Base-by-base conservation (phyloP, 2,113 vertebrate genomes). In the Gorsachius goisagi region DNA sequence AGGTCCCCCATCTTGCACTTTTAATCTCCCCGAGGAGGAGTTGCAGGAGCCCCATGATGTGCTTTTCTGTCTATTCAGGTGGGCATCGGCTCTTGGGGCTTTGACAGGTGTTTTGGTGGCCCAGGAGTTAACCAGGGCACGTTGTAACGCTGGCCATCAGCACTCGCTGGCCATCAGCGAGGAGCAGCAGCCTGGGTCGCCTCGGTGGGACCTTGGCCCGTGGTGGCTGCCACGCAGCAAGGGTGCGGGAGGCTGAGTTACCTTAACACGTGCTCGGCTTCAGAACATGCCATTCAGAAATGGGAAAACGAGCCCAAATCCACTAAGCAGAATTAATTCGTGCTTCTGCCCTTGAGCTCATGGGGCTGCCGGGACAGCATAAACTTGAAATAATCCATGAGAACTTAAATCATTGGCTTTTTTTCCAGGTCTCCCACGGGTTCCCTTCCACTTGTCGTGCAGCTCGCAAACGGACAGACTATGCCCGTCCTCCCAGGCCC, bases 391-490 rank as follows among this genome's bases (percentile, higher is more conserved):
- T 49, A 16, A 52, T 35, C 12, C 44, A 2, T 2, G 5, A 35
- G 41, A 69, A 15, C 50, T 11, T 26, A 24, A 35, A 23, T 2
- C 45, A 16, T 64, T 93, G 21, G 39, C 12, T 44, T 44, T 83
- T 92, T 85, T 75, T 94, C 32, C 96, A 99, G 99, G 86, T 99
- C 99, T 67, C 99, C 99, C 80, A 98, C 98, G 12, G 98, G 98
- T 93, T 99, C 99, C 82, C 98, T 99, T 75, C 99, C 99, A 5
- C 99, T 99, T 47, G 99, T 99, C 95, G 99, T 99, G 99, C 99
- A 99, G 96, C 98, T 99, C 52, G 98, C 99, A n/a, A 99, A 99
- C 20, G 99, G 99, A 50, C 99, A 99, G 96, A 97, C 99, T 33
- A 94, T 99, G 96, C 99, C 99, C 22, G 97, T 99, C 88, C 98